These are phyloP conservation scores for Linhomoeus sp. DNA, from an alignment of 2,888 invertebrate genomes.

Conservation along the genomic window DNA sequence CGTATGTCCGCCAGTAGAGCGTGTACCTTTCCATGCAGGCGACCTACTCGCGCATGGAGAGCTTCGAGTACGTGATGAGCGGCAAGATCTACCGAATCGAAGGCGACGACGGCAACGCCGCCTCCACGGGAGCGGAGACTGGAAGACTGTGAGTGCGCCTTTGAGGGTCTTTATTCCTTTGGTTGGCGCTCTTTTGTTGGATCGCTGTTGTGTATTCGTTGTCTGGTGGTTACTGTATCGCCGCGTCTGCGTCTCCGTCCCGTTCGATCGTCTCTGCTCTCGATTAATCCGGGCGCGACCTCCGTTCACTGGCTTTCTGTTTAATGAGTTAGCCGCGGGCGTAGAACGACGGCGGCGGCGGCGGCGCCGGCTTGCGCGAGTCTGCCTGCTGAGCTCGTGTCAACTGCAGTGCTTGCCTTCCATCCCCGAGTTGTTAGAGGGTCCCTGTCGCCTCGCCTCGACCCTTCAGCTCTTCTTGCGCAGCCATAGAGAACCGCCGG, in stretches of 20 bases:
- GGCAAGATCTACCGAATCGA: constrained; percentile 92
- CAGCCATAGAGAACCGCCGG: no score
- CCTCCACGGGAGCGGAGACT: constrained; percentile 58
- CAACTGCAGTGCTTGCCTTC: no score
- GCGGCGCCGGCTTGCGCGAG: no score
- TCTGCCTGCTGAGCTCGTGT: no score
- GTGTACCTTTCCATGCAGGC: constrained; percentile 7
- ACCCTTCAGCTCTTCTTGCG: no score
- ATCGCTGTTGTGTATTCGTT: not conserved
- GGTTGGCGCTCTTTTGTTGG: not conserved
- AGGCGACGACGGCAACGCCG: constrained; percentile 68
- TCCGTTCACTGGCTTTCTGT: not conserved
- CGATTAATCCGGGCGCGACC: not conserved
- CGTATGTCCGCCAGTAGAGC: not conserved
- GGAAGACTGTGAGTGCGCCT: constrained; percentile 29
- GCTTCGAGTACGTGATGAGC: constrained; percentile 98
- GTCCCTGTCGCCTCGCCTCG: no score
- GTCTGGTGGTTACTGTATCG: not conserved
- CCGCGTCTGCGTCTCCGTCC: not conserved
- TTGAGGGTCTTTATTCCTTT: not conserved
- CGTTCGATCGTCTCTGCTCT: not conserved
- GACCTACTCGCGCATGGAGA: constrained; percentile 42
- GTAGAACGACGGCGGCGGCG: no score
- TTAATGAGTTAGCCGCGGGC: no score
- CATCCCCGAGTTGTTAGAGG: no score